A percentile compares a stretch with the other conserved stretches of the same genome.
Evolutionary conservation across 2,888 invertebrate species (phyloP).

Genomic region (Chydorus sphaericus): DNA sequence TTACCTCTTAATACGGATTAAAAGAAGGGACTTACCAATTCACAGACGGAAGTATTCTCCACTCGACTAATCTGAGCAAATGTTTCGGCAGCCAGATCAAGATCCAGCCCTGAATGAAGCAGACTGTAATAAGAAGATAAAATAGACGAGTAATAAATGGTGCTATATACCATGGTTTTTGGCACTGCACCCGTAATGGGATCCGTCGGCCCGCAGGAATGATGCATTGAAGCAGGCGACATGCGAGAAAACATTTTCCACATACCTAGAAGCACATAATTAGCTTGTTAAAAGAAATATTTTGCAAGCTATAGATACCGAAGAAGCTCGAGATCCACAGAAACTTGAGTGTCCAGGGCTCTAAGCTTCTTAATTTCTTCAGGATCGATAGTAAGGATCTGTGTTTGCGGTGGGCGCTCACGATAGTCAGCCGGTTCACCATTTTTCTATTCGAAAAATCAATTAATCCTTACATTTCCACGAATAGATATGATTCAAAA

Average conservation of each 20-base stretch:
- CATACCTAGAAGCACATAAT: slow-evolving; percentile 37
- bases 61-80: slow-evolving; percentile 54
- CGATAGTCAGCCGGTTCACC: slow-evolving; percentile 48
- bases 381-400: slow-evolving; percentile 49
- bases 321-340: slow-evolving; percentile 47
- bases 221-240: slow-evolving; percentile 77
- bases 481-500: slow-evolving; percentile 23
- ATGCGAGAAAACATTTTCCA: slow-evolving; percentile 75
- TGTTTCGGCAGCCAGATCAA: slow-evolving; percentile 30
- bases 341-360: slow-evolving; percentile 41
- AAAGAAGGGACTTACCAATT: slow-evolving; percentile 38
- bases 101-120: slow-evolving; percentile 31
- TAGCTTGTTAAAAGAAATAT: background rate
- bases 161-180: slow-evolving; percentile 58
- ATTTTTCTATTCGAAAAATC: slow-evolving; percentile 26
- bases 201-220: slow-evolving; percentile 51
- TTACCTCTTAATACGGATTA: slow-evolving; percentile 6
- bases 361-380: slow-evolving; percentile 36
- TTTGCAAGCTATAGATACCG: slow-evolving; percentile 25
- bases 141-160: slow-evolving; percentile 39
- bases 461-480: background rate
- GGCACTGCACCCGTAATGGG: slow-evolving; percentile 62
- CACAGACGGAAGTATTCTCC: slow-evolving; percentile 54
- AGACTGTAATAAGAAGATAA: slow-evolving; percentile 29
- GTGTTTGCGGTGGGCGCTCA: slow-evolving; percentile 37